Percentiles rank a stretch among this genome's conserved stretches.
phyloP scores from a whole-genome alignment of 1,140 invertebrate genomes.

The Lordiphosa collinella region DNA sequence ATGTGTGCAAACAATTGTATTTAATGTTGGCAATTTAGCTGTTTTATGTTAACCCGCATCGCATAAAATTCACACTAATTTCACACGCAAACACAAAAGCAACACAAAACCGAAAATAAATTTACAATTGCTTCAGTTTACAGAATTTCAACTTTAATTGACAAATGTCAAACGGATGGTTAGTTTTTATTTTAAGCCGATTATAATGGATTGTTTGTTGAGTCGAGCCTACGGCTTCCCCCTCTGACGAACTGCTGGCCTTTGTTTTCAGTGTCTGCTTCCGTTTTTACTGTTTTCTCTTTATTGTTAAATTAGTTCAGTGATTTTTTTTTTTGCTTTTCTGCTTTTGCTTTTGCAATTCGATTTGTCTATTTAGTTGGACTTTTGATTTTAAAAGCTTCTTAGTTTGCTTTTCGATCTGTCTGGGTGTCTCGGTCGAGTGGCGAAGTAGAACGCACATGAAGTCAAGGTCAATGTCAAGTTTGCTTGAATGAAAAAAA shows the following conservation, averaged over 20 bases:
- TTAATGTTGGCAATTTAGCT: conserved; percentile 56
- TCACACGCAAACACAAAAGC: conserved; percentile 40
- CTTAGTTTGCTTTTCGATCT: conserved; percentile 12
- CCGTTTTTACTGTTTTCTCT: conserved; percentile 10
- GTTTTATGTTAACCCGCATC: conserved; percentile 5
- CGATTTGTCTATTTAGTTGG: conserved; percentile 41
- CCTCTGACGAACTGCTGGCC: neutral
- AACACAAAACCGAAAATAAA: conserved; percentile 4
- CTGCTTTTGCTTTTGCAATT: conserved; percentile 14
- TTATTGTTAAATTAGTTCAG: conserved; percentile 19
- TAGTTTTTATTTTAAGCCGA: conserved; percentile 37
- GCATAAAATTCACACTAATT: conserved; percentile 59
- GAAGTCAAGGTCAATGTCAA: conserved; percentile 58
- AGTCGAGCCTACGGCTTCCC: neutral
- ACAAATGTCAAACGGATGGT: neutral
- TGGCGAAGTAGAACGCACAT: conserved; percentile 38
- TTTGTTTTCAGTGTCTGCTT: conserved; percentile 18
- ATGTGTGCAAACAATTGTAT: conserved; percentile 48
- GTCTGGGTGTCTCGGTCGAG: conserved; percentile 22
- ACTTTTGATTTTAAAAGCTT: conserved; percentile 48
- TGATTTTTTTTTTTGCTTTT: conserved; percentile 45
- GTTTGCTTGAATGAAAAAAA: conserved; percentile 10
- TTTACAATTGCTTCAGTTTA: conserved; percentile 16
- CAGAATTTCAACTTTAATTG: neutral
- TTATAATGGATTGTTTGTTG: conserved; percentile 57